Conservation (phyloP, 2,113 vertebrate genomes). For the Osmerus mordax region DNA sequence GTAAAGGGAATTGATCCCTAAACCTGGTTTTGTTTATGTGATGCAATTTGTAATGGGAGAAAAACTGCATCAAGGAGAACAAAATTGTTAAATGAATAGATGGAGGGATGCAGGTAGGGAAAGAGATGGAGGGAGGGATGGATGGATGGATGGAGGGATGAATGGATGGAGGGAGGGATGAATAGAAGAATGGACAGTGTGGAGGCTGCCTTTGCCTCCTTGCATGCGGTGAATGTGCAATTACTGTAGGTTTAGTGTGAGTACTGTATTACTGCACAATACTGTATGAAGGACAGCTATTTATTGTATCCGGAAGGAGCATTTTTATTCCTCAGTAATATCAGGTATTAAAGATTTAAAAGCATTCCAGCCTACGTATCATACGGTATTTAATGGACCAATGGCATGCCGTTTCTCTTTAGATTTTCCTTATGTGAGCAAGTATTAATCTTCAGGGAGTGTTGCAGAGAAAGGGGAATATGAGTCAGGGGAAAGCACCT, state of each 20-base stretch:
- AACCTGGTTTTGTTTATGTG: neutral
- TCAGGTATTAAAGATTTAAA: conserved; percentile 74
- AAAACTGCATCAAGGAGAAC: neutral
- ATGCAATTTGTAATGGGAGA: neutral
- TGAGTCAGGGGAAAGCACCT: conserved; percentile 30
- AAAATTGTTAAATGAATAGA: conserved; percentile 8
- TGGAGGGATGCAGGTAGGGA: conserved; percentile 45
- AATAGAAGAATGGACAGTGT: conserved; percentile 9
- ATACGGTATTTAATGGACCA: conserved; percentile 72
- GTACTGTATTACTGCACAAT: conserved; percentile 72
- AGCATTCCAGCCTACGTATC: conserved; percentile 70
- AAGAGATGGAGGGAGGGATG: conserved; percentile 35
- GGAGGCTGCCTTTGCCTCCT: conserved; percentile 28
- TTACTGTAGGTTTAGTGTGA: conserved; percentile 75
- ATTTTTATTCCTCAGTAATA: conserved; percentile 60
- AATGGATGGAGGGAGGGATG: conserved; percentile 20
- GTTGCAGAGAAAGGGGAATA: conserved; percentile 3
- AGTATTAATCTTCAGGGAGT: conserved; percentile 18
- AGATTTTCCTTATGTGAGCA: conserved; percentile 45
- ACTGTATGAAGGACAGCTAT: conserved; percentile 67
- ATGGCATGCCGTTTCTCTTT: conserved; percentile 58
- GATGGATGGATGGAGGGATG: neutral
- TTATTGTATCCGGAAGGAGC: conserved; percentile 68
- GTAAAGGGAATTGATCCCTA: neutral
- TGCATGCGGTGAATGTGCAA: conserved; percentile 73